phyloP scores from a whole-genome alignment of 2,888 invertebrate genomes.

The Tachina fera region DNA sequence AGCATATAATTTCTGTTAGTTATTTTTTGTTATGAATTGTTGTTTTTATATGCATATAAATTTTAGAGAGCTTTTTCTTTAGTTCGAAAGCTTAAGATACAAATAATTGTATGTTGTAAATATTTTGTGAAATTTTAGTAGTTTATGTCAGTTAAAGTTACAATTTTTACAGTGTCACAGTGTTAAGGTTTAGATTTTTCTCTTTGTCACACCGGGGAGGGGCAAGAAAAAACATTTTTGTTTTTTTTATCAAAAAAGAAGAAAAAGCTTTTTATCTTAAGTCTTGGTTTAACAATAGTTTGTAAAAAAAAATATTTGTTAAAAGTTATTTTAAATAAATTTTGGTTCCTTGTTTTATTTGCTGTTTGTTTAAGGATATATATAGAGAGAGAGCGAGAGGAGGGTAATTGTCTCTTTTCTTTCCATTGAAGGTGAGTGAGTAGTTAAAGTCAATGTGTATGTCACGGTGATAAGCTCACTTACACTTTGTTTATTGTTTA shows the following conservation, averaged over 20 bases:
- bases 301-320: conserved; percentile 55
- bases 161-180: conserved; percentile 43
- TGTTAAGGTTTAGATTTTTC: conserved; percentile 33
- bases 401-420: conserved; percentile 34
- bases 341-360: conserved; percentile 66
- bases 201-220: conserved; percentile 12
- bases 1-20: conserved; percentile 50
- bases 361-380: conserved; percentile 14
- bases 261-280: conserved; percentile 36
- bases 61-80: conserved; percentile 39
- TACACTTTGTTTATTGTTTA: not conserved
- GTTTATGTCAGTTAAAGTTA: conserved; percentile 8
- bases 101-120: conserved; percentile 1
- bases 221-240: not conserved
- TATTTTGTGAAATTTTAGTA: conserved; percentile 14
- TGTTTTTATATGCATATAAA: conserved; percentile 39
- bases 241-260: conserved; percentile 50
- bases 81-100: conserved; percentile 31
- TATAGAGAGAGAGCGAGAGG: not conserved
- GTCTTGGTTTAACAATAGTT: conserved; percentile 6
- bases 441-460: not conserved
- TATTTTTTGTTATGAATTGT: conserved; percentile 53
- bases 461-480: conserved; percentile 5
- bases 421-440: conserved; percentile 6
- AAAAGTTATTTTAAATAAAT: conserved; percentile 39